A percentile compares a stretch with the other conserved stretches of the same genome.
phyloP scores from a whole-genome alignment of 2,113 vertebrate genomes.

The Corythornis vintsioides region DNA sequence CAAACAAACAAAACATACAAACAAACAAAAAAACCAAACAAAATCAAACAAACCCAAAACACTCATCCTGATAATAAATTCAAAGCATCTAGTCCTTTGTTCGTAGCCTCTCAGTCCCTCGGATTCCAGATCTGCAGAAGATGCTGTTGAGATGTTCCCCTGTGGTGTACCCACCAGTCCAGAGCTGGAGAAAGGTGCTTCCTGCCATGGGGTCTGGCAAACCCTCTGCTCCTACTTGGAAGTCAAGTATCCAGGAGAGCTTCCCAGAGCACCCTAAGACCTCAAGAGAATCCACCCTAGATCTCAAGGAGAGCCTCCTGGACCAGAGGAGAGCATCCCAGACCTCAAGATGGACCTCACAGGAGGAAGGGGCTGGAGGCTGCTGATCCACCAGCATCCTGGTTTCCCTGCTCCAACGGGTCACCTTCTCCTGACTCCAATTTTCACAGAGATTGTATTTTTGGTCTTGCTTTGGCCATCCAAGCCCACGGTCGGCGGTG shows the following conservation, averaged over 20 bases:
- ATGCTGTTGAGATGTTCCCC: slow-evolving; percentile 47
- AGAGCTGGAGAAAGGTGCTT: not conserved
- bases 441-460: not conserved
- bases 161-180: not conserved
- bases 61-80: not conserved
- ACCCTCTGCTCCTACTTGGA: not conserved
- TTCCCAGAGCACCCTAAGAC: not conserved
- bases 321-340: not conserved
- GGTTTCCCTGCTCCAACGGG: rapidly evolving
- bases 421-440: not conserved
- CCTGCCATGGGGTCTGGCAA: not conserved
- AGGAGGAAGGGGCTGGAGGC: not conserved
- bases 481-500: not conserved
- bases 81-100: not conserved
- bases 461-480: not conserved
- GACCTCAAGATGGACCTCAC: not conserved
- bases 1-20: not conserved
- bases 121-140: slow-evolving; percentile 8
- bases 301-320: not conserved
- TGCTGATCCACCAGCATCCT: rapidly evolving
- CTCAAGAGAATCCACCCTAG: too few relatives aligned
- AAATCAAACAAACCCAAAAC: not conserved
- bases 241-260: not conserved
- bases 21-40: not conserved
- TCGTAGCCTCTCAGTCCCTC: not conserved